Conservation (phyloP, 2,888 invertebrate species). For the Nomada ferruginata region DNA sequence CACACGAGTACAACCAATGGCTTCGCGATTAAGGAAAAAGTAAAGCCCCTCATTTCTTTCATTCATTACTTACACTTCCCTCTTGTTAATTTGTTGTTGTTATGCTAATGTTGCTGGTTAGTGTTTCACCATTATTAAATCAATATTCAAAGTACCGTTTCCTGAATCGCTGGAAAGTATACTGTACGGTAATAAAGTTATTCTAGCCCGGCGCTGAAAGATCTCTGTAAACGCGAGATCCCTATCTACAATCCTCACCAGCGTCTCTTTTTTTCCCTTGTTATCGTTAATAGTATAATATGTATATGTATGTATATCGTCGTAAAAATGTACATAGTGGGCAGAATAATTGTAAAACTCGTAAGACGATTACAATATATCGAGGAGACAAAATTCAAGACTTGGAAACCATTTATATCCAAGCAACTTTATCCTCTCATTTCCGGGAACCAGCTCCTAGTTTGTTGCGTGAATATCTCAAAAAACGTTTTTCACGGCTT, state of each 20-base stretch:
- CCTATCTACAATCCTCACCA: slow-evolving; percentile 28
- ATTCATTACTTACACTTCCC: neutral
- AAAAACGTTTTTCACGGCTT: slow-evolving; percentile 32
- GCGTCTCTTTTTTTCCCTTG: neutral
- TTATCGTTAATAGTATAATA: slow-evolving; percentile 7
- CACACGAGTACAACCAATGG: slow-evolving; percentile 25
- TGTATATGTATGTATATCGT: slow-evolving; percentile 20
- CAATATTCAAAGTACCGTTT: slow-evolving; percentile 23
- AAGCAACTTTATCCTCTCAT: neutral
- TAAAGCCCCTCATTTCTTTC: slow-evolving; percentile 9
- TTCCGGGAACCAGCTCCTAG: neutral
- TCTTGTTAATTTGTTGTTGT: neutral
- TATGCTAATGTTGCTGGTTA: slow-evolving; percentile 5
- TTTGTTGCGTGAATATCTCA: slow-evolving; percentile 31
- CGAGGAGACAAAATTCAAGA: slow-evolving; percentile 24
- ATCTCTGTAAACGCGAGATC: slow-evolving; percentile 7
- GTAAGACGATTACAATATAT: slow-evolving; percentile 35
- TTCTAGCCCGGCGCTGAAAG: slow-evolving; percentile 4
- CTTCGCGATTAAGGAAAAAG: slow-evolving; percentile 29
- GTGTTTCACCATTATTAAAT: slow-evolving; percentile 25
- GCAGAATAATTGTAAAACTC: slow-evolving; percentile 39
- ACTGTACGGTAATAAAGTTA: slow-evolving; percentile 16
- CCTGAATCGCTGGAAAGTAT: slow-evolving; percentile 14
- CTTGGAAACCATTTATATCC: slow-evolving; percentile 4
- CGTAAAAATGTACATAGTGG: slow-evolving; percentile 49